These are phyloP conservation scores for Myrmecophaga tridactyla DNA, from an alignment of 2,113 vertebrate genomes.

Conservation along the genomic window DNA sequence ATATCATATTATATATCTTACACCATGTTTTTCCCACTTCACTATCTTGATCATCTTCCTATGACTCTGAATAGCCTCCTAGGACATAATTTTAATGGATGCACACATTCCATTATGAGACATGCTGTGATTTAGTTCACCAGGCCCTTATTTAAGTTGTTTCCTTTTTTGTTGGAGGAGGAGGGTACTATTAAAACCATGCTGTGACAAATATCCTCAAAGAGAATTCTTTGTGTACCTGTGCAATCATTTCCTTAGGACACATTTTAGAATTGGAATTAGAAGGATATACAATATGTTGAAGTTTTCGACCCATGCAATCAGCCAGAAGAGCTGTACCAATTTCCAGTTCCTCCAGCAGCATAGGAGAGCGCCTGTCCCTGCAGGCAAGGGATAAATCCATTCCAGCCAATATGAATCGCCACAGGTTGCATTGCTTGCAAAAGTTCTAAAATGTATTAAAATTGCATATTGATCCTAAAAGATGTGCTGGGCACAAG, in stretches of 20 bases:
- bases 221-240: background rate
- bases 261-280: background rate
- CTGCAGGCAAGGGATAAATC: background rate
- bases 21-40: background rate
- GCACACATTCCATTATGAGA: background rate
- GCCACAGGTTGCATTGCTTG: background rate
- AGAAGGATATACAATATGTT: background rate
- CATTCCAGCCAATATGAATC: background rate
- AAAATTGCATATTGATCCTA: slow-evolving; percentile 32
- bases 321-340: background rate
- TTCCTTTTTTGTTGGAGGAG: background rate
- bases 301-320: background rate
- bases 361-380: background rate
- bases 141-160: background rate
- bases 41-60: background rate
- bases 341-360: background rate
- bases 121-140: background rate
- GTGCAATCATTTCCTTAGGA: background rate
- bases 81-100: background rate
- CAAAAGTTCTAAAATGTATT: background rate
- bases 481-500: slow-evolving; percentile 23
- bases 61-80: background rate
- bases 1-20: background rate
- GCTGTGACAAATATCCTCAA: background rate
- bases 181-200: background rate